These are phyloP conservation scores for Elgonia sp. DNA, from an alignment of 2,888 invertebrate species.

Conservation along the genomic window DNA sequence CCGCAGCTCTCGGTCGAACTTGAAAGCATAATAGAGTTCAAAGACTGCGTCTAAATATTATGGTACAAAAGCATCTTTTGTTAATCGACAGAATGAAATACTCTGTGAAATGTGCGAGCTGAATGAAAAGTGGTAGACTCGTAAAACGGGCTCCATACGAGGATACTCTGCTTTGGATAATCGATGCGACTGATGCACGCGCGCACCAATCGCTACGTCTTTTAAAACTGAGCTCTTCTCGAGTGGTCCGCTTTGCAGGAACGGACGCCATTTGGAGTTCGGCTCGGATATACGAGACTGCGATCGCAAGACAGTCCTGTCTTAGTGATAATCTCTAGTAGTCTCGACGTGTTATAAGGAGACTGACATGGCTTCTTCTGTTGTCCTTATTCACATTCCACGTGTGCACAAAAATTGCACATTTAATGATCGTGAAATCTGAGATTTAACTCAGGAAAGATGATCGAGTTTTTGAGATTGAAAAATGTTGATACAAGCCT, in stretches of 20 bases:
- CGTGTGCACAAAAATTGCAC: slow-evolving; percentile 46
- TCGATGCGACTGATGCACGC: slow-evolving; percentile 40
- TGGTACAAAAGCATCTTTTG: too few species aligned
- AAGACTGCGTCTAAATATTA: too few species aligned
- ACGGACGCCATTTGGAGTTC: slow-evolving; percentile 39
- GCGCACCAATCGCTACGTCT: slow-evolving; percentile 22
- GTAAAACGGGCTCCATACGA: slow-evolving; percentile 29
- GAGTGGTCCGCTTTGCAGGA: slow-evolving; percentile 2
- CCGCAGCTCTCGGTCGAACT: too few species aligned
- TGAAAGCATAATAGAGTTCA: too few species aligned
- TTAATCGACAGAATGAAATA: too few species aligned
- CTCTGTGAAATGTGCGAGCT: background rate
- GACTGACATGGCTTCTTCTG: slow-evolving; percentile 41
- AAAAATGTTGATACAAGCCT: slow-evolving; percentile 5
- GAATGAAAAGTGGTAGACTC: slow-evolving; percentile 32
- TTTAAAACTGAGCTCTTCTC: background rate
- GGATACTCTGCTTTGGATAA: slow-evolving; percentile 17
- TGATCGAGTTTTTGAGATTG: slow-evolving; percentile 36
- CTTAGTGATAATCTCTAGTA: slow-evolving; percentile 35
- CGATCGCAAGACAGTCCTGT: slow-evolving; percentile 11
- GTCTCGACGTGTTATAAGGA: slow-evolving; percentile 42
- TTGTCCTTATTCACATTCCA: slow-evolving; percentile 50
- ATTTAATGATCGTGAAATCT: slow-evolving; percentile 49
- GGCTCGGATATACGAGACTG: slow-evolving; percentile 40
- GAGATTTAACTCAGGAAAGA: slow-evolving; percentile 28